Conservation (phyloP, 1,140 invertebrate genomes). For the Lasioglossum baleicum region DNA sequence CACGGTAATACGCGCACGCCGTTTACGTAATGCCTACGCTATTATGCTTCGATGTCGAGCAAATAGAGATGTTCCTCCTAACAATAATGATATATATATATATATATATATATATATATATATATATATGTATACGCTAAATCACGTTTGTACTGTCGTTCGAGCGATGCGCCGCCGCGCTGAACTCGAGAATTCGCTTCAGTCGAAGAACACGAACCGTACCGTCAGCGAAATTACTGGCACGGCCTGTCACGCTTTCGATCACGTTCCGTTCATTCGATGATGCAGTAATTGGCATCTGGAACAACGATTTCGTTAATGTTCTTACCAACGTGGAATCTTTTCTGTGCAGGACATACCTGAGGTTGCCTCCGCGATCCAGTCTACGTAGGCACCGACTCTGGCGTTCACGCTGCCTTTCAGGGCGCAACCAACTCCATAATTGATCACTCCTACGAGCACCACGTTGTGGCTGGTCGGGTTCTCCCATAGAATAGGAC, state of each 20-base stretch:
- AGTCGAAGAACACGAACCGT: not conserved
- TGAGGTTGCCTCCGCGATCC: slow-evolving; percentile 78
- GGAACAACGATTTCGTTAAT: slow-evolving; percentile 18
- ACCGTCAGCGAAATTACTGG: not conserved
- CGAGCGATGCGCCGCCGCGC: not conserved
- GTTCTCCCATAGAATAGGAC: slow-evolving; percentile 83
- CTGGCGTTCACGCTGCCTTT: slow-evolving; percentile 77
- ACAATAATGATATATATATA: too few species aligned
- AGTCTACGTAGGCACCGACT: slow-evolving; percentile 79
- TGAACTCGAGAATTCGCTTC: not conserved
- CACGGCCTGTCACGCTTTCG: not conserved
- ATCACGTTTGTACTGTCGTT: not conserved
- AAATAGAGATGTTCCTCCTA: too few species aligned
- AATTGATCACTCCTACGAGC: slow-evolving; percentile 81
- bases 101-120: too few species aligned
- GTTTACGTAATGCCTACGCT: too few species aligned
- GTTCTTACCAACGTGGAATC: too few species aligned
- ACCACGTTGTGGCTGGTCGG: slow-evolving; percentile 73
- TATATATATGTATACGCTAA: not conserved
- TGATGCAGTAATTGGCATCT: slow-evolving; percentile 42
- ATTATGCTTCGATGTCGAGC: too few species aligned
- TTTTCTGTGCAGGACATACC: slow-evolving; percentile 53
- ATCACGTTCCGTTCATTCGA: slow-evolving; percentile 27
- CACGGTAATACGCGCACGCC: too few species aligned
- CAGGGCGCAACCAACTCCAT: slow-evolving; percentile 79